Conservation (phyloP, 2,113 vertebrate species). For the Chloroceryle aenea region DNA sequence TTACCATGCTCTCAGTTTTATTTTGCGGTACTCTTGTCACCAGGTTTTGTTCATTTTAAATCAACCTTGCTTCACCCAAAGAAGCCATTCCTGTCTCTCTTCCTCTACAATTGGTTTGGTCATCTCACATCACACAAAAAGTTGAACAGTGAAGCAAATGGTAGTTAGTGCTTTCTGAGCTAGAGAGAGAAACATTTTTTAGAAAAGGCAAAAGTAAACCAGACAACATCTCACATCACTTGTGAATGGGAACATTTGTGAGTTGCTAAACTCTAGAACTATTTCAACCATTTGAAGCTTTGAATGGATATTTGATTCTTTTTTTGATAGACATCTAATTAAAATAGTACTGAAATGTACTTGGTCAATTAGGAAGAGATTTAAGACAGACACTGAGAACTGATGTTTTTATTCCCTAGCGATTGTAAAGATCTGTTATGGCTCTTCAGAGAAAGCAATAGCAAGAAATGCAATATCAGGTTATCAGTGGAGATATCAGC, state of each 20-base stretch:
- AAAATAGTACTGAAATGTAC: slow-evolving; percentile 25
- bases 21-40: not conserved
- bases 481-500: slow-evolving; percentile 34
- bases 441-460: slow-evolving; percentile 27
- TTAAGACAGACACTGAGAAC: not conserved
- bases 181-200: not conserved
- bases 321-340: slow-evolving; percentile 47
- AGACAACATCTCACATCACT: not conserved
- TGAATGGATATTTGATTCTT: slow-evolving; percentile 13
- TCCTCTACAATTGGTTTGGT: not conserved
- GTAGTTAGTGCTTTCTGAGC: not conserved
- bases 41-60: not conserved
- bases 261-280: not conserved
- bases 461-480: slow-evolving; percentile 18
- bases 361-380: slow-evolving; percentile 34
- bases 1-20: not conserved
- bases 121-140: not conserved
- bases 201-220: not conserved
- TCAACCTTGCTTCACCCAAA: not conserved
- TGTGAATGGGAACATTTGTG: not conserved
- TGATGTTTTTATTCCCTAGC: slow-evolving; percentile 13
- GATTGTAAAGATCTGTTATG: not conserved
- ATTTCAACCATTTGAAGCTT: not conserved
- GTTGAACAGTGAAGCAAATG: not conserved
- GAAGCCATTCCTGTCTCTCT: not conserved